phyloP scores from a whole-genome alignment of 1,140 invertebrate species.

The Rhyacophila brunnea region DNA sequence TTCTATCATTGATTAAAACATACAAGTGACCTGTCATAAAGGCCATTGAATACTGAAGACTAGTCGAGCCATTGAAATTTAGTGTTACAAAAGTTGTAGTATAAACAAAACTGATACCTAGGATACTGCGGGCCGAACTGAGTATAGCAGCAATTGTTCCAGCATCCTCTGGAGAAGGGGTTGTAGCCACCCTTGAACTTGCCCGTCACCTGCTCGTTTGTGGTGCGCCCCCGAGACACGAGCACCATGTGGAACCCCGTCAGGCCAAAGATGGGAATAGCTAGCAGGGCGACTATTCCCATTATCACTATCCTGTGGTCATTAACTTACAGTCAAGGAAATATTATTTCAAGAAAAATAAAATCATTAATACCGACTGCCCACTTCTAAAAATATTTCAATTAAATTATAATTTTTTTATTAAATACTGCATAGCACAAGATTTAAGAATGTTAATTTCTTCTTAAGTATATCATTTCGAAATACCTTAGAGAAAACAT shows the following conservation, averaged over 20 bases:
- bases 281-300: slow-evolving; percentile 83
- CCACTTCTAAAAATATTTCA: no score
- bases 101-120: slow-evolving; percentile 62
- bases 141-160: slow-evolving; percentile 91
- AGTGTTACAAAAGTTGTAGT: no score
- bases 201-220: slow-evolving; percentile 99
- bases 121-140: slow-evolving; percentile 96
- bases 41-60: no score
- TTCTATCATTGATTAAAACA: no score
- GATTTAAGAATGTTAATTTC: no score
- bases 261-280: slow-evolving; percentile 96
- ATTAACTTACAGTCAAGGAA: slow-evolving; percentile 54
- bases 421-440: no score
- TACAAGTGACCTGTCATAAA: no score
- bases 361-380: not conserved
- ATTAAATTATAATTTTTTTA: no score
- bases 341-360: slow-evolving; percentile 31
- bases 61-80: no score
- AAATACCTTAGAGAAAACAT: no score
- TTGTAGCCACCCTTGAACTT: slow-evolving; percentile 98
- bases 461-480: no score
- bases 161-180: slow-evolving; percentile 92
- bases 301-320: slow-evolving; percentile 82
- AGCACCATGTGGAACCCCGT: slow-evolving; percentile 97
- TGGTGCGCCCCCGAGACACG: slow-evolving; percentile 96